phyloP scores from a whole-genome alignment of 2,888 invertebrate species.

The Minunthozetes semirufus region DNA sequence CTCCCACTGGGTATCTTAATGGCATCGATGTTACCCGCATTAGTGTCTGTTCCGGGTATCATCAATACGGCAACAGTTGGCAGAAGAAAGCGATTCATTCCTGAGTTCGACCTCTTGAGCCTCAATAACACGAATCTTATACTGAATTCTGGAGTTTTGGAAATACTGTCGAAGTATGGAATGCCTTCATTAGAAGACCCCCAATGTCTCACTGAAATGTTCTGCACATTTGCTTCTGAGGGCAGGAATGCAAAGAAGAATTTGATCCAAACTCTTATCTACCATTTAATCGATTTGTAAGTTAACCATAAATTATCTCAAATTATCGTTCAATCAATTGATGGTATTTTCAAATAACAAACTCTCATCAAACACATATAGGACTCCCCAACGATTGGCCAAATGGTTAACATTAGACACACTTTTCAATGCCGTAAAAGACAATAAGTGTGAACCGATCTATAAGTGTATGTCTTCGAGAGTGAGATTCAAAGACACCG shows the following conservation, averaged over 20 bases:
- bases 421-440: conserved; percentile 24
- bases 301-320: neutral
- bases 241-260: conserved; percentile 28
- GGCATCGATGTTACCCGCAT: conserved; percentile 33
- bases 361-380: neutral
- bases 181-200: conserved; percentile 32
- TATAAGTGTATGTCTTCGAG: conserved; percentile 22
- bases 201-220: conserved; percentile 28
- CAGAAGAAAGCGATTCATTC: neutral
- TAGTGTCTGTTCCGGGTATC: conserved; percentile 29
- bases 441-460: conserved; percentile 6
- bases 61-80: conserved; percentile 28
- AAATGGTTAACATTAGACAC: conserved; percentile 9
- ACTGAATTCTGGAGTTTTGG: neutral
- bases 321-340: neutral
- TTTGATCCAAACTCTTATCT: neutral
- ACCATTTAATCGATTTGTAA: conserved; percentile 31
- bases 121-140: neutral
- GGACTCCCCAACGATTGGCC: conserved; percentile 22
- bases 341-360: neutral
- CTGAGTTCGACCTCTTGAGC: neutral
- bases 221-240: conserved; percentile 29
- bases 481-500: neutral
- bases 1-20: conserved; percentile 31
- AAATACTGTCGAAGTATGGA: conserved; percentile 26